Base-by-base conservation (phyloP, 2,888 invertebrate species). In the Lottia scabra region DNA sequence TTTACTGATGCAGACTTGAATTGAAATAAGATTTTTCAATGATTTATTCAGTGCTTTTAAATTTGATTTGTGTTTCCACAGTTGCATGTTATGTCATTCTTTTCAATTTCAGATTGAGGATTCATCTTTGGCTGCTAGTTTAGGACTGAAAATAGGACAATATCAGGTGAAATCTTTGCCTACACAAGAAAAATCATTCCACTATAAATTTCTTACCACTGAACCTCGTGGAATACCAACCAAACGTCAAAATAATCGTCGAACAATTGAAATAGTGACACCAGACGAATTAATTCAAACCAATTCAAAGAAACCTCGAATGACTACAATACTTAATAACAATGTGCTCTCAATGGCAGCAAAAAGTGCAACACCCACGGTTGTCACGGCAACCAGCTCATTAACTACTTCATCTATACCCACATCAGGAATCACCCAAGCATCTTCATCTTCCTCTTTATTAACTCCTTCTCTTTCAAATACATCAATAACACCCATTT, bases 111-210 rank as follows among this genome's bases (percentile, higher is more conserved):
- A 86, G 87, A 76, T 87, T 38, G 77, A 82, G 19, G 81, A 85
- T 74, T 70, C 66, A 16, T 75, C 67, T 45, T 64, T 85, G 30
- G 84, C 85, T 3, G 72, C 79, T 46, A 79, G 80, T 38, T 75
- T 87, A 13, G 84, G 83, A 16, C 74, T 87, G 30, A 73, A 80
- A 43, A 71, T 75, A 12, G 85, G 85, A 19, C 74, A 72, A 13
- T 83, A 85, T 71, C 81, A 79, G 63, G 83, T 84, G n/a, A 81
- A 81, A 65, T 83, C 82, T 13, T 81, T 84, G 65, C 81, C 81
- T 8, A 75, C 74, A 15, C 76, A 74, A 45, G 84, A 84, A 67
- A 67, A 73, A 12, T 75, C 75, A 70, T 80, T 78, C 70, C 79
- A 77, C 26, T 78, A 79, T 64, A 79, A 78, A 63, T 73, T 78